Base-by-base conservation (phyloP, 2,113 vertebrate genomes). In the Galeopterus variegatus region DNA sequence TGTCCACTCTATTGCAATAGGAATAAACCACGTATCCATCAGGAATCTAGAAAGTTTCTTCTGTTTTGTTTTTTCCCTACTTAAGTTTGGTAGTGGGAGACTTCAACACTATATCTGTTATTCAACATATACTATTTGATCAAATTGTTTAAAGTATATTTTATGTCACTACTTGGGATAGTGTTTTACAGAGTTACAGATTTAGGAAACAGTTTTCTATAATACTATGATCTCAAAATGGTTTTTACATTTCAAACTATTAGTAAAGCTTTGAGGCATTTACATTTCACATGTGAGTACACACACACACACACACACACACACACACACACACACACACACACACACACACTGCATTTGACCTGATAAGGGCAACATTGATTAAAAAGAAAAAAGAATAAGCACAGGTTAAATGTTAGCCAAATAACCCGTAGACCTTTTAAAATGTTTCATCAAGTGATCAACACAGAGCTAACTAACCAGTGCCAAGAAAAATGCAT, bases 401-500 rank as follows among this genome's bases (percentile, higher is more conserved):
- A 73, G 31, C 52, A 97, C 48, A 95, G 83, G 19, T 12, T 77
- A 94, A 97, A 79, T 93, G 76, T 24, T 67, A 96, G 24, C 17
- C 79, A 97, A 95, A 92, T 73, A 94, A 77, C 52, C 21, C 48
- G 48, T 48, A 97, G 92, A 92, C 56, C 62, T 90, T 95, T 88
- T 50, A 92, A 97, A 98, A 95, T 79, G 69, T 93, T 97, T 19
- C 91, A 87, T 12, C 89, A 97, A 98, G 65, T 96, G 97, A 97
- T 97, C 96, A 97, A 84, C 91, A 93, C 76, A 80, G 94, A 96
- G 90, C 67, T 76, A 98, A 91, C 41, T 31, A 92, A 96, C 13
- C 36, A 24, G 4, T 97, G 90, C 97, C 97, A 98, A 94, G 64
- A 97, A 98, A 98, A 95, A 60, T 92, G 67, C 45, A 50, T 96